These are phyloP conservation scores for Drosophila teissieri DNA, from an alignment of 1,140 invertebrate genomes.

Conservation along the genomic window DNA sequence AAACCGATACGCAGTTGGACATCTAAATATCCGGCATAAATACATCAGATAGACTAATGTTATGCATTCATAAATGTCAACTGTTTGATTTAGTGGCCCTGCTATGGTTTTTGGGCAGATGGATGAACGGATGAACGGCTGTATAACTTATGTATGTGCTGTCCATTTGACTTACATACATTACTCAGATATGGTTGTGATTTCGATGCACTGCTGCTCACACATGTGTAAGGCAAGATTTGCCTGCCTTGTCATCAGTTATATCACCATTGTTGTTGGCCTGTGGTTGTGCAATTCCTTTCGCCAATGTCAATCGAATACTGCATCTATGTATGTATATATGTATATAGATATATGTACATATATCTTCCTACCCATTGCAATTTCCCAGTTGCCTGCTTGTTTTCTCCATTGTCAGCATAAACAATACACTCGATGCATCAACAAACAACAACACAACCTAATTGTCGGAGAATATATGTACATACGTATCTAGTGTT, in stretches of 20 bases:
- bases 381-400: constrained; percentile 12
- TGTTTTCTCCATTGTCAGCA: constrained; percentile 26
- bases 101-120: not conserved
- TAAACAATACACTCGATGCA: constrained; percentile 8
- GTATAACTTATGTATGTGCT: not conserved
- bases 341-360: too few species aligned
- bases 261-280: constrained; percentile 3
- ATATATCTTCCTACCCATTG: constrained; percentile 1
- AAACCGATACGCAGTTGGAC: constrained; percentile 31
- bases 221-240: not conserved
- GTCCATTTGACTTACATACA: not conserved
- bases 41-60: constrained; percentile 10
- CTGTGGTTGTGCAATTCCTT: constrained; percentile 28
- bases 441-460: constrained; percentile 14
- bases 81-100: constrained; percentile 5
- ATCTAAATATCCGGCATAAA: not conserved
- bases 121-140: not conserved
- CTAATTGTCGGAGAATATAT: not conserved
- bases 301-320: constrained; percentile 24
- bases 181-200: not conserved
- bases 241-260: not conserved
- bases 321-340: not conserved
- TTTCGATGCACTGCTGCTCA: not conserved
- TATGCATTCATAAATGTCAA: constrained; percentile 48
- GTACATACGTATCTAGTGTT: not conserved